Evolutionary conservation across 1,140 invertebrate genomes (phyloP).

Genomic region (Branchinecta lindahli): DNA sequence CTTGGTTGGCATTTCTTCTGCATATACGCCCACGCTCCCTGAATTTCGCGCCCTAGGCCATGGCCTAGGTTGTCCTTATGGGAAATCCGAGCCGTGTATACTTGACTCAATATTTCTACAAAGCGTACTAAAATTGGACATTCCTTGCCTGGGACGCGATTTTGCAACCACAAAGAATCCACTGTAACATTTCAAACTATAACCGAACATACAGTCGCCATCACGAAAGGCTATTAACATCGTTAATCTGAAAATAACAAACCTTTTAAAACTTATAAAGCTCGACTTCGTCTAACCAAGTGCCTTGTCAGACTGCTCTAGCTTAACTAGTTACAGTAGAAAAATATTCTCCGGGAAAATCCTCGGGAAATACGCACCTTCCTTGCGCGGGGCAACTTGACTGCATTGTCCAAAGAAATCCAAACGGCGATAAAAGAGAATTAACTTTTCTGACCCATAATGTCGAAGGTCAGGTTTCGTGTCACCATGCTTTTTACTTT

Average conservation of each 20-base stretch:
- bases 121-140: no score
- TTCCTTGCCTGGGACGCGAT: no score
- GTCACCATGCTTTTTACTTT: slow-evolving; percentile 19
- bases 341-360: neutral
- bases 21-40: no score
- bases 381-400: slow-evolving; percentile 14
- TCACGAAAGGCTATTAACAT: neutral
- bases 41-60: no score
- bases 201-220: neutral
- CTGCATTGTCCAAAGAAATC: slow-evolving; percentile 8
- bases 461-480: slow-evolving; percentile 16
- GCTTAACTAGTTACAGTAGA: slow-evolving; percentile 2
- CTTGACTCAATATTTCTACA: no score
- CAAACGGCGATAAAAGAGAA: neutral
- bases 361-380: neutral
- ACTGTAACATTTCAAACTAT: no score
- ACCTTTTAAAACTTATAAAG: slow-evolving; percentile 2
- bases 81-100: no score
- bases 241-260: neutral
- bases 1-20: no score
- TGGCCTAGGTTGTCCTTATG: no score
- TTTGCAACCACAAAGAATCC: no score
- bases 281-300: neutral
- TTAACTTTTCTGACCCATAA: slow-evolving; percentile 8
- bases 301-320: slow-evolving; percentile 3